Evolutionary conservation across 2,113 vertebrate genomes (phyloP).

Genomic region (Antennarius striatus): DNA sequence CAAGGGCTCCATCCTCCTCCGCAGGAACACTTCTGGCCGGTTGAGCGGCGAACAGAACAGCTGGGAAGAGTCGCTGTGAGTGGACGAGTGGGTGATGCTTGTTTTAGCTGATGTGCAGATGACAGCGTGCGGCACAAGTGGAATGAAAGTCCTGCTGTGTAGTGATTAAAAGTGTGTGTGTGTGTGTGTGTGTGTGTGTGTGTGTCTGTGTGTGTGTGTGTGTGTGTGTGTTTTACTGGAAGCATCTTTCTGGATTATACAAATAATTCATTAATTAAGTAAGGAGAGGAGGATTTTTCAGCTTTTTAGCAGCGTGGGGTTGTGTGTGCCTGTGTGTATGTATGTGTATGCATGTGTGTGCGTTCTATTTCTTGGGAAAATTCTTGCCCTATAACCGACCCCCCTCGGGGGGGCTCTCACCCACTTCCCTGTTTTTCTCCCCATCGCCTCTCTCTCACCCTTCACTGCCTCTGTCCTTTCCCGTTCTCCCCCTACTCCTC

Average conservation of each 20-base stretch:
- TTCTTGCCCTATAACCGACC: conserved; percentile 70
- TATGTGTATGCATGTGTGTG: too few species aligned
- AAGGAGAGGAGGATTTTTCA: not conserved
- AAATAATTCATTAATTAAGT: conserved; percentile 6
- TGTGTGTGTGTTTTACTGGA: not conserved
- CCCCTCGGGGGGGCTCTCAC: conserved; percentile 30
- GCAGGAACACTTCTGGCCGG: too few species aligned
- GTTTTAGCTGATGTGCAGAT: not conserved
- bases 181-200: not conserved
- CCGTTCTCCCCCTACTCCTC: too few species aligned
- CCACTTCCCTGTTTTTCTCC: conserved; percentile 22
- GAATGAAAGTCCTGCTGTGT: not conserved
- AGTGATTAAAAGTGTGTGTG: not conserved
- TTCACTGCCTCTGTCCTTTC: not conserved
- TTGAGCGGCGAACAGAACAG: too few species aligned
- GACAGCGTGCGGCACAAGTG: too few species aligned
- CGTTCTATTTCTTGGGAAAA: conserved; percentile 71
- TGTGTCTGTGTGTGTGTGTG: not conserved
- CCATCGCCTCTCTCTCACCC: not conserved
- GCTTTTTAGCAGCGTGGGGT: not conserved
- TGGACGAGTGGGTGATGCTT: conserved; percentile 10
- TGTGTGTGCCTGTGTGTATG: conserved; percentile 1
- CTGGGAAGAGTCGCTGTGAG: too few species aligned
- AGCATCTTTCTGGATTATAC: not conserved
- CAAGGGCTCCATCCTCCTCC: too few species aligned